phyloP scores from a whole-genome alignment of 2,113 vertebrate species.

The Sialia sialis region DNA sequence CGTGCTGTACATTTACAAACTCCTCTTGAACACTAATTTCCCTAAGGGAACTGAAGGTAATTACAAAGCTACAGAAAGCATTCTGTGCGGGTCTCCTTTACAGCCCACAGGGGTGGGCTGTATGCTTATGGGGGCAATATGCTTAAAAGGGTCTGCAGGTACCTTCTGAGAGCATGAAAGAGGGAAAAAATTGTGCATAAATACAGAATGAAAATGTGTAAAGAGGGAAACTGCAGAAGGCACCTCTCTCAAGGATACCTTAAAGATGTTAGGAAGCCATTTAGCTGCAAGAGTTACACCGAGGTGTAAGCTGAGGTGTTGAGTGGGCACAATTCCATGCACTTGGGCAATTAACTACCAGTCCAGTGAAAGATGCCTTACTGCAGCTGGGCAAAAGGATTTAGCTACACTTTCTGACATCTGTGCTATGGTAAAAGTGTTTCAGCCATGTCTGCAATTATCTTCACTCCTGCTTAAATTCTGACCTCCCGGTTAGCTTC shows the following conservation, averaged over 20 bases:
- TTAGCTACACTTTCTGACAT: not conserved
- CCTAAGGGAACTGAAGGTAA: not conserved
- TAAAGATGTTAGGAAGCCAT: not conserved
- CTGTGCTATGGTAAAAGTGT: not conserved
- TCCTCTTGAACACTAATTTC: not conserved
- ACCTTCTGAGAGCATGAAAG: not conserved
- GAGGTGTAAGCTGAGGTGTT: not conserved
- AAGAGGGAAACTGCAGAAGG: not conserved
- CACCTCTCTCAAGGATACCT: not conserved
- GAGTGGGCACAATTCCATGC: not conserved
- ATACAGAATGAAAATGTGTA: not conserved
- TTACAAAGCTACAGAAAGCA: not conserved
- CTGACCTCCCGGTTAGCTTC: not conserved
- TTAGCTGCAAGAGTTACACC: not conserved
- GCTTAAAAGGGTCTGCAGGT: not conserved
- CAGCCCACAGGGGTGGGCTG: not conserved
- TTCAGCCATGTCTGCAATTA: not conserved
- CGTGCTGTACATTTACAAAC: not conserved
- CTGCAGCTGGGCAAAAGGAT: not conserved
- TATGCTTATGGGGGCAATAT: not conserved
- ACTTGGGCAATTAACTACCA: not conserved
- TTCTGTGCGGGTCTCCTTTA: not conserved
- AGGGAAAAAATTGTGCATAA: not conserved
- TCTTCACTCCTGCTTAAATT: not conserved
- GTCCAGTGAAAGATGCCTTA: not conserved